These are phyloP conservation scores for Mimachlamys varia DNA, from an alignment of 2,888 invertebrate genomes.

Conservation along the genomic window DNA sequence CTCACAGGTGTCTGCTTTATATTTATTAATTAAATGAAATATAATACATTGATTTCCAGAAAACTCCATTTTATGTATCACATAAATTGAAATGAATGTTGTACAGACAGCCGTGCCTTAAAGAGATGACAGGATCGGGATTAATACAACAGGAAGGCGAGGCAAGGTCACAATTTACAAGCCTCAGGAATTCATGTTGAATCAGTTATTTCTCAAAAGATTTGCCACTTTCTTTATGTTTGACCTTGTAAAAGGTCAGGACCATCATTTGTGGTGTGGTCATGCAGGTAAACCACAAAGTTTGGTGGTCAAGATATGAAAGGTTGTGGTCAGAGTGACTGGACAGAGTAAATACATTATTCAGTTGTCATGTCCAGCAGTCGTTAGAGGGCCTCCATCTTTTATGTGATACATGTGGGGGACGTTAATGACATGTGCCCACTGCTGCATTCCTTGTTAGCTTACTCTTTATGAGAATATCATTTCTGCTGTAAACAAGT, in stretches of 20 bases:
- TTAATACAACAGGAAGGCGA: neutral
- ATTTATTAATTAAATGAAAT: no score
- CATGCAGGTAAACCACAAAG: neutral
- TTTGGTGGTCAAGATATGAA: constrained; percentile 4
- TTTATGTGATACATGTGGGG: constrained; percentile 1
- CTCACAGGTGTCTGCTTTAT: no score
- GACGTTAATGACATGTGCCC: neutral
- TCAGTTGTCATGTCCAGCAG: neutral
- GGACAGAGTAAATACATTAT: constrained; percentile 19
- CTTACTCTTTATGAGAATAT: neutral
- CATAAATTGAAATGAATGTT: no score
- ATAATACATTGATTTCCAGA: no score
- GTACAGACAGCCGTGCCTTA: neutral
- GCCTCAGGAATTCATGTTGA: neutral
- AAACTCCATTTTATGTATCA: no score
- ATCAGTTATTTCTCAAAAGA: constrained; percentile 4
- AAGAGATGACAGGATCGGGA: no score
- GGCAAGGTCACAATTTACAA: neutral
- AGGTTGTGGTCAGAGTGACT: constrained; percentile 31
- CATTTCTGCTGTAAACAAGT: neutral
- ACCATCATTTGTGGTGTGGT: neutral
- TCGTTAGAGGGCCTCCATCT: neutral
- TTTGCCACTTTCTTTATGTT: constrained; percentile 26
- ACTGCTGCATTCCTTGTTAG: neutral
- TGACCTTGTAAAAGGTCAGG: constrained; percentile 10